Evolutionary conservation across 1,140 invertebrate genomes (phyloP), one percentile per base, ranked within the genome.

Genomic region (Lysiphlebus fabarum): DNA sequence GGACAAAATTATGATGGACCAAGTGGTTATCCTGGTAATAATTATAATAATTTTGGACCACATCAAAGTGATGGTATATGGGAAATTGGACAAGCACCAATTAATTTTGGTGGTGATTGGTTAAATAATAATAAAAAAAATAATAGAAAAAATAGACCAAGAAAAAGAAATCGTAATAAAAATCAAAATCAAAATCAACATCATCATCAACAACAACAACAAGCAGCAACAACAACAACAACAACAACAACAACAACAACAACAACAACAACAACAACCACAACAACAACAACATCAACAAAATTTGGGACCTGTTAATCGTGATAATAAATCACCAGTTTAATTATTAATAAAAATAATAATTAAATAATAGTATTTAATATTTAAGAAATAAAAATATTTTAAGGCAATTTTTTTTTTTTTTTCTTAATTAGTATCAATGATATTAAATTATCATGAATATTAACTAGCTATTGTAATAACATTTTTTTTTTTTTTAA

Each of bases 41-140:
- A 69, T 37, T 75, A 69, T 11, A 69, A 65, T 40, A 76, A 75
- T 34, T 76, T 66, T 53, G 66, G 65, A 1, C 65, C 65, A 65
- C 1, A 72, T 75, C 62, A 62, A 69, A 5, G 71, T 74, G 65
- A 69, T 72, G 69, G 63, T 58, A 0, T 73, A 65, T 12, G 68
- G 59, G 6, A 34, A 34, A 62, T 63, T 67, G 66, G 0, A 70
- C 67, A 43, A 71, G 70, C 6, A 67, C 70, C 0, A 67, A 69
- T 61, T 57, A 69, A 55, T 36, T 65, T 66, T 54, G 56, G 61
- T 7, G 59, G 50, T 33, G 61, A 69, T 55, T 65, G 66, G 66
- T 49, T 43, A 0, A 58, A 60, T 36, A 65, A 64, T 4, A 67
- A 67, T n/a, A 63, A 69, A 7, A 9, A 10, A 5, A 72, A 67